Evolutionary conservation across 2,113 vertebrate species (phyloP).

Genomic region (Guaruba guarouba): DNA sequence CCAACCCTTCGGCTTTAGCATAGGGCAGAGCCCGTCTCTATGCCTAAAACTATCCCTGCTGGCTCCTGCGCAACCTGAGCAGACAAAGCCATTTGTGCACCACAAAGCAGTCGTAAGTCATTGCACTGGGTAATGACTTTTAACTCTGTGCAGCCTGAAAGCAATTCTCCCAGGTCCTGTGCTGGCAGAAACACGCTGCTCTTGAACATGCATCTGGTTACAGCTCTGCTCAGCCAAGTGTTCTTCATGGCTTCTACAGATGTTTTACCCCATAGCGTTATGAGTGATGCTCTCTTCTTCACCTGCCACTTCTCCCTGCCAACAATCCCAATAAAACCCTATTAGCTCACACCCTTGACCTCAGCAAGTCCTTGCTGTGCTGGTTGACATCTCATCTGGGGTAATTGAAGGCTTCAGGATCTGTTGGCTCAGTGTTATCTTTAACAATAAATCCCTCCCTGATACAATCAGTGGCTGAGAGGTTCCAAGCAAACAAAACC

Average conservation of each 20-base stretch:
- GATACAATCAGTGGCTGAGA: background rate
- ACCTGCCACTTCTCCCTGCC: conserved; percentile 35
- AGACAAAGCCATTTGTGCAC: background rate
- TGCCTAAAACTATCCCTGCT: background rate
- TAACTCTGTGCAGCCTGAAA: conserved; percentile 38
- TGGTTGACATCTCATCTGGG: background rate
- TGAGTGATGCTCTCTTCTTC: conserved; percentile 24
- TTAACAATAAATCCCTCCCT: background rate
- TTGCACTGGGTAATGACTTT: background rate
- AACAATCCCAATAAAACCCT: conserved; percentile 13
- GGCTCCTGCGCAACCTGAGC: background rate
- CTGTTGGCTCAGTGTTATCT: conserved; percentile 15
- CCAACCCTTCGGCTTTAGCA: background rate
- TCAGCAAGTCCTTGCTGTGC: background rate
- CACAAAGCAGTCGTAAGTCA: background rate
- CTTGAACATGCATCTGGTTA: conserved; percentile 21
- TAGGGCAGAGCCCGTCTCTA: background rate
- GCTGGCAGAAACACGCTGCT: conserved; percentile 18
- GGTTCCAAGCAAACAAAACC: background rate
- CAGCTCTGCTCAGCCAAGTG: background rate
- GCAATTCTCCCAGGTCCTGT: conserved; percentile 5
- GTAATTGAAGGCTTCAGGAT: conserved; percentile 27
- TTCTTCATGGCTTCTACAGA: conserved; percentile 20
- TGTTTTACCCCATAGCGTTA: background rate
- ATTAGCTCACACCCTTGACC: conserved; percentile 37